phyloP scores from a whole-genome alignment of 2,797 vertebrate species.

The Xiphorhynchus erythropygius region DNA sequence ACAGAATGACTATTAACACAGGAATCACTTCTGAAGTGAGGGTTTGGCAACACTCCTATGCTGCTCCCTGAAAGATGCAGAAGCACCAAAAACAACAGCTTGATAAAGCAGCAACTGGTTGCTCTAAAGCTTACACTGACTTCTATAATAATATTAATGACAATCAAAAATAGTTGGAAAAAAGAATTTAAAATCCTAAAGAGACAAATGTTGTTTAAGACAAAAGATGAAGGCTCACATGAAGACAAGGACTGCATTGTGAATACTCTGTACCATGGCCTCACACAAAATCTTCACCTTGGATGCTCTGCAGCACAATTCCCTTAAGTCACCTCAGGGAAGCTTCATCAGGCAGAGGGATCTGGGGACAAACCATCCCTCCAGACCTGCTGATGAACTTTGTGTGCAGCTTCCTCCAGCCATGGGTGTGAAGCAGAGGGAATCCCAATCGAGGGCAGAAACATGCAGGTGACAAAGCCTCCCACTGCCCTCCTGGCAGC shows the following conservation, averaged over 20 bases:
- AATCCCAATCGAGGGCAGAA: accelerated
- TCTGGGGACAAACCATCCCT: neutral
- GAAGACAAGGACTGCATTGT: neutral
- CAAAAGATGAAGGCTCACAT: neutral
- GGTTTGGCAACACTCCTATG: neutral
- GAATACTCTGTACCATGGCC: accelerated
- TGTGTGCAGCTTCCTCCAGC: neutral
- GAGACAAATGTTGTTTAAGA: neutral
- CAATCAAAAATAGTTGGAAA: neutral
- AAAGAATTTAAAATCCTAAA: neutral
- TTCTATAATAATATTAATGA: neutral
- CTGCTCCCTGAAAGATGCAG: neutral
- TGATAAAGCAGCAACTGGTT: neutral
- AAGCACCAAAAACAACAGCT: neutral
- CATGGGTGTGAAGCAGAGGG: neutral
- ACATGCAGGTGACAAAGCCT: neutral
- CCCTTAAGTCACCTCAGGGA: accelerated
- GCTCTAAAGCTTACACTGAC: neutral
- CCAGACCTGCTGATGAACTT: neutral
- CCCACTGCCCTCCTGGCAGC: accelerated
- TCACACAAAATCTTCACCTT: neutral
- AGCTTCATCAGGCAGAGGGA: neutral
- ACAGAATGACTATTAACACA: neutral
- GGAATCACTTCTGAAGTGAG: neutral
- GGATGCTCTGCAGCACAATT: neutral